These are phyloP conservation scores for Acleris laterana DNA, from an alignment of 2,888 invertebrate genomes.

Conservation along the genomic window DNA sequence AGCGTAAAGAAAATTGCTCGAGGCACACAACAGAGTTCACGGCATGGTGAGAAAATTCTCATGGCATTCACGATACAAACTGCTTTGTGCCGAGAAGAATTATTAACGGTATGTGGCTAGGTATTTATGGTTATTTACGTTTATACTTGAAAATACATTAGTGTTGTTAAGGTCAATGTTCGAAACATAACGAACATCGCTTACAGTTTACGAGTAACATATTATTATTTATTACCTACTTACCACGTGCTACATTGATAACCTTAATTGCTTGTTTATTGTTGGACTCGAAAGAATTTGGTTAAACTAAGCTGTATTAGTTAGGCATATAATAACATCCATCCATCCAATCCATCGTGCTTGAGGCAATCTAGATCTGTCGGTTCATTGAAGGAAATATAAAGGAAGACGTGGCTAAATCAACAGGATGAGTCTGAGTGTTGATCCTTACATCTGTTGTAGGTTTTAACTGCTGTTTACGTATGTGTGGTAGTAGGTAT, in stretches of 20 bases:
- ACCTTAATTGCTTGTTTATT: too few species aligned
- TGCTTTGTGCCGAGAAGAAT: slow-evolving; percentile 25
- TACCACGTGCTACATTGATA: neutral
- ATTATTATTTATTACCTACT: neutral
- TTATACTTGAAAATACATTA: slow-evolving; percentile 12
- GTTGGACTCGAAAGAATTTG: too few species aligned
- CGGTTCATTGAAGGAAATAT: too few species aligned
- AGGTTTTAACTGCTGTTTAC: too few species aligned
- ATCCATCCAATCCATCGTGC: too few species aligned
- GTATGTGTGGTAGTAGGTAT: too few species aligned
- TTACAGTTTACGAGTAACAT: neutral
- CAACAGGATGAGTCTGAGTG: too few species aligned
- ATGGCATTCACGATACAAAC: slow-evolving; percentile 38
- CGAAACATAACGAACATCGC: slow-evolving; percentile 5
- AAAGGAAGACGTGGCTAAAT: too few species aligned
- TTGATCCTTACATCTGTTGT: too few species aligned
- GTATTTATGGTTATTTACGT: slow-evolving; percentile 18
- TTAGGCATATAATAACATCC: too few species aligned
- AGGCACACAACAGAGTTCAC: slow-evolving; percentile 40
- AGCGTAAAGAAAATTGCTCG: slow-evolving; percentile 44
- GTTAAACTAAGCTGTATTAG: too few species aligned
- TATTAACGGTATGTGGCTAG: slow-evolving; percentile 41
- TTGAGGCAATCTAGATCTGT: too few species aligned
- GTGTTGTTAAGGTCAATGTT: slow-evolving; percentile 21
- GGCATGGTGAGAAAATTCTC: slow-evolving; percentile 48